These are phyloP conservation scores for Melipona bicolor DNA, from an alignment of 2,888 invertebrate species.

Conservation along the genomic window DNA sequence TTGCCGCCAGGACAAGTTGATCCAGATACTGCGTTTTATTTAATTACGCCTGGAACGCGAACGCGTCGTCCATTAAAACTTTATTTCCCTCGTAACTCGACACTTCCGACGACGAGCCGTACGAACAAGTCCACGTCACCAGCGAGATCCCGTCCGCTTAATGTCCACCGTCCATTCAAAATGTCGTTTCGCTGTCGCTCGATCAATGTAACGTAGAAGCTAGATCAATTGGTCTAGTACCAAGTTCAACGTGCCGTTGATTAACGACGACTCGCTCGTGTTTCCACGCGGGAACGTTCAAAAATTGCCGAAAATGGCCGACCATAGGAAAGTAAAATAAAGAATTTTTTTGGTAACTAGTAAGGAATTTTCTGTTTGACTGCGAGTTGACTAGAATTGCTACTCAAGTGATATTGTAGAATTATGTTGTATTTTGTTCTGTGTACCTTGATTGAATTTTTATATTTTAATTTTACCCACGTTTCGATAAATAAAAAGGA, in stretches of 20 bases:
- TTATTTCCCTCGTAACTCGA: conserved; percentile 28
- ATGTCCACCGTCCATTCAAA: not conserved
- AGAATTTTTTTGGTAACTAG: not conserved
- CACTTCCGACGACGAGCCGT: not conserved
- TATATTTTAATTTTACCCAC: too few species aligned
- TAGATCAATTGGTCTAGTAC: not conserved
- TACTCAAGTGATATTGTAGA: not conserved
- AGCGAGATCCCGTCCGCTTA: conserved; percentile 8
- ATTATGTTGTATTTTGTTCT: not conserved
- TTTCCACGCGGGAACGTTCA: too few species aligned
- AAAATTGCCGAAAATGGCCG: too few species aligned
- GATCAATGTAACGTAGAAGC: not conserved
- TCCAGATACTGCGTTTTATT: conserved; percentile 49
- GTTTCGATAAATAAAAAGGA: too few species aligned
- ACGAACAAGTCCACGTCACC: not conserved
- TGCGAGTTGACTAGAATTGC: not conserved
- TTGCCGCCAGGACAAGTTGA: conserved; percentile 39
- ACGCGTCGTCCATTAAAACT: conserved; percentile 46
- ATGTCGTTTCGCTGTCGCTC: not conserved
- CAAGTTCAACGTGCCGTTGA: too few species aligned
- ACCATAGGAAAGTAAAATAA: too few species aligned
- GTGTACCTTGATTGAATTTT: too few species aligned
- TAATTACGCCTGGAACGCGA: conserved; percentile 45
- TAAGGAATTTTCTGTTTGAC: not conserved
- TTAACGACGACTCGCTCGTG: too few species aligned